phyloP scores from a whole-genome alignment of 2,113 vertebrate species.

The Neogale vison region DNA sequence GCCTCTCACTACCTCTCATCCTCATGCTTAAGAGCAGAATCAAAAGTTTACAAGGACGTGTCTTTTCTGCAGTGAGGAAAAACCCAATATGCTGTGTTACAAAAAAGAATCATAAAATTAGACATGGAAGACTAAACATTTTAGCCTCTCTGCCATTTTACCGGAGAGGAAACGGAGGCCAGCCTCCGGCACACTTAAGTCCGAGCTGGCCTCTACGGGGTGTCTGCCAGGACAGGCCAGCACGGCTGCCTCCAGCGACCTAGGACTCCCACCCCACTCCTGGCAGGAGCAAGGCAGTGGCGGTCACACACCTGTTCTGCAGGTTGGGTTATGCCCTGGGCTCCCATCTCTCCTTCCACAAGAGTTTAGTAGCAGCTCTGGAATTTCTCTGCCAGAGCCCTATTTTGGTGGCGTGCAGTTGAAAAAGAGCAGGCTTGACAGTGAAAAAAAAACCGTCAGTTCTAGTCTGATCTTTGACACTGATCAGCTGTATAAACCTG shows the following conservation, averaged over 20 bases:
- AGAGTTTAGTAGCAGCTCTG: not conserved
- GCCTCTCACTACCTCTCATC: not conserved
- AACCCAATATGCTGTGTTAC: not conserved
- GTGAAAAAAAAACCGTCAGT: not conserved
- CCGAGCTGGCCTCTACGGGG: not conserved
- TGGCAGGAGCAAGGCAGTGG: too few species aligned
- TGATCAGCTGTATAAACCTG: not conserved
- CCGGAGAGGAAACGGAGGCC: not conserved
- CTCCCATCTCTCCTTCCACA: rapidly evolving
- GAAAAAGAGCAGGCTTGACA: not conserved
- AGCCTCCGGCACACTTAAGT: not conserved
- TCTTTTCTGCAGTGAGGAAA: slow-evolving; percentile 42
- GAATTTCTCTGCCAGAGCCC: not conserved
- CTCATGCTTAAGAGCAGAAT: not conserved
- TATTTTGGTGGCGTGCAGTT: not conserved
- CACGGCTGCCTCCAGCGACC: rapidly evolving
- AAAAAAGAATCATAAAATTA: slow-evolving; percentile 27
- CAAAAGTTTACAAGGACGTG: slow-evolving; percentile 12
- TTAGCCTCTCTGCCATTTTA: not conserved
- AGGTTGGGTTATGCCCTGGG: not conserved
- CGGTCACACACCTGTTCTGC: rapidly evolving
- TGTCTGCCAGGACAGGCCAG: not conserved
- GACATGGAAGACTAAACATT: not conserved
- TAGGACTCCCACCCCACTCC: not conserved
- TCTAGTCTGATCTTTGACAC: not conserved